Percentiles rank a stretch among this genome's conserved stretches.
Evolutionary conservation across 2,797 vertebrate species (phyloP).

Genomic region (Argentina silus): DNA sequence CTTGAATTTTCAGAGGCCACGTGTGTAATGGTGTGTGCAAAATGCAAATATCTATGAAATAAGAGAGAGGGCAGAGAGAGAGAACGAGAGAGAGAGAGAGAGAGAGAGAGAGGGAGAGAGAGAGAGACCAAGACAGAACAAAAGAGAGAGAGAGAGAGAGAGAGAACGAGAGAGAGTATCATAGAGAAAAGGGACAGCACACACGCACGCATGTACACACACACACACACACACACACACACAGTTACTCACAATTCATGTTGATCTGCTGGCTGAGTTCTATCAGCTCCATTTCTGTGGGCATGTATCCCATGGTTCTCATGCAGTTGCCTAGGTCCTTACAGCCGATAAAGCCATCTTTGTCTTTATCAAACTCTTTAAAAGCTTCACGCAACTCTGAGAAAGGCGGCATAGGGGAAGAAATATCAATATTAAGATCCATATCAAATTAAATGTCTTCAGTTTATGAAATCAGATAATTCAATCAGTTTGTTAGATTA

Average conservation of each 20-base stretch:
- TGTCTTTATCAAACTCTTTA: slow-evolving; percentile 96
- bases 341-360: slow-evolving; percentile 97
- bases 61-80: background rate
- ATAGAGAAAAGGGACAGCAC: slow-evolving; percentile 1
- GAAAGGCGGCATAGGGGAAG: background rate
- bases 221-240: slow-evolving; percentile 9
- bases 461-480: too few relatives aligned
- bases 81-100: background rate
- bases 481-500: background rate
- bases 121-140: background rate
- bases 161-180: too few relatives aligned
- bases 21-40: background rate
- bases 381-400: slow-evolving; percentile 94
- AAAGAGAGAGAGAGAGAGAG: background rate
- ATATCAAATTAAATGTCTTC: background rate
- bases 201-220: slow-evolving; percentile 9
- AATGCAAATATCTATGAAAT: background rate
- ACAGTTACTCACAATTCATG: slow-evolving; percentile 89
- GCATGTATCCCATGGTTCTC: slow-evolving; percentile 99
- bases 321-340: slow-evolving; percentile 98
- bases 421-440: background rate
- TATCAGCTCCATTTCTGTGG: slow-evolving; percentile 98
- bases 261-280: slow-evolving; percentile 98
- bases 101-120: background rate
- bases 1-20: background rate